These are phyloP conservation scores for Cacoxenus indagator DNA, from an alignment of 2,888 invertebrate genomes.

Conservation along the genomic window DNA sequence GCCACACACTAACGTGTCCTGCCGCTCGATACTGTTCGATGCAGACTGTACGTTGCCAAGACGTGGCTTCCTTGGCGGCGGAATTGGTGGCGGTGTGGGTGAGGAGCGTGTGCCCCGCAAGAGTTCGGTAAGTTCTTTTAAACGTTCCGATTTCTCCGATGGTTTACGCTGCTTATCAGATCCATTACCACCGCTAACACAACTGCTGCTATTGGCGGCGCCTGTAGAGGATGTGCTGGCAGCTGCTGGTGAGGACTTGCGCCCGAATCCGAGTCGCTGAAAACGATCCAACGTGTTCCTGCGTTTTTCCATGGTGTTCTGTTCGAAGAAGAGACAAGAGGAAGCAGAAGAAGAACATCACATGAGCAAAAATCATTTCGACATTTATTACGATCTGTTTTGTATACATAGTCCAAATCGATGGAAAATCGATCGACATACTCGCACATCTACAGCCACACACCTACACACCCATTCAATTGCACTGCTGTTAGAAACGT, in stretches of 20 bases:
- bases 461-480: background rate
- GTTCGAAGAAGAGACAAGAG: slow-evolving; percentile 34
- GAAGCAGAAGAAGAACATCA: slow-evolving; percentile 1
- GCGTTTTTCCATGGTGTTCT: slow-evolving; percentile 70
- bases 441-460: background rate
- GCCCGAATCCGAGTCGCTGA: slow-evolving; percentile 82
- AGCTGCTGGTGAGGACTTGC: slow-evolving; percentile 59
- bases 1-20: slow-evolving; percentile 41
- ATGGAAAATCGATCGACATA: background rate
- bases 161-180: slow-evolving; percentile 60
- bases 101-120: slow-evolving; percentile 75
- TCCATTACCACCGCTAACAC: slow-evolving; percentile 25
- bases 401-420: slow-evolving; percentile 3
- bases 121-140: slow-evolving; percentile 83
- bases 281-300: slow-evolving; percentile 85
- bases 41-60: slow-evolving; percentile 67
- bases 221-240: slow-evolving; percentile 24
- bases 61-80: slow-evolving; percentile 73
- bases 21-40: slow-evolving; percentile 71
- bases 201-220: slow-evolving; percentile 25
- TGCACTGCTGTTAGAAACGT: slow-evolving; percentile 9
- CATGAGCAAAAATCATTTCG: slow-evolving; percentile 23
- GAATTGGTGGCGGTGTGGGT: slow-evolving; percentile 75
- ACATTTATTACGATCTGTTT: slow-evolving; percentile 6
- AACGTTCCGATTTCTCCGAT: slow-evolving; percentile 79